Conservation (phyloP, 2,797 vertebrate genomes). For the Pangasius larnaudii region DNA sequence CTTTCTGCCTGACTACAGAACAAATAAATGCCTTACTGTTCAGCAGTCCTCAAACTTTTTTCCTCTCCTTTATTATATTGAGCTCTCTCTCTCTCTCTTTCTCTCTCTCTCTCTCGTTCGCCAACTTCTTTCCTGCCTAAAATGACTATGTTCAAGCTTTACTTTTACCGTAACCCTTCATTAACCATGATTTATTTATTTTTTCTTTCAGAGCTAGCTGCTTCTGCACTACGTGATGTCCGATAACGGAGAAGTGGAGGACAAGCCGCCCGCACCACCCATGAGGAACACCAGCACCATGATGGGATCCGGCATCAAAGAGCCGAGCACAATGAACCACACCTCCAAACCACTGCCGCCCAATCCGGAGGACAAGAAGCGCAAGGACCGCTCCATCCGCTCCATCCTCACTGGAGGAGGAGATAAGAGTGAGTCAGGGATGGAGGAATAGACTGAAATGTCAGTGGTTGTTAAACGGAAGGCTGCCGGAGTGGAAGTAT, state of each 20-base stretch:
- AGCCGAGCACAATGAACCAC: constrained; percentile 84
- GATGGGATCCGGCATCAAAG: constrained; percentile 89
- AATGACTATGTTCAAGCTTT: neutral
- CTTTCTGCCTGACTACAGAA: neutral
- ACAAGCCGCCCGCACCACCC: constrained; percentile 94
- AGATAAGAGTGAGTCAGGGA: constrained; percentile 85
- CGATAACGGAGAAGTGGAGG: constrained; percentile 92
- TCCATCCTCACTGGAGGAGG: constrained; percentile 88
- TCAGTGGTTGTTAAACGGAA: neutral
- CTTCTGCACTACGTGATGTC: constrained; percentile 83
- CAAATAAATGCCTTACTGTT: neutral
- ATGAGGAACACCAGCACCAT: constrained; percentile 98
- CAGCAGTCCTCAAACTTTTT: neutral
- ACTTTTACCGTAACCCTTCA: neutral
- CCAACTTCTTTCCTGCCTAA: neutral
- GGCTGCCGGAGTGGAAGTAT: neutral
- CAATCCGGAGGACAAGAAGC: constrained; percentile 95
- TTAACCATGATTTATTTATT: neutral
- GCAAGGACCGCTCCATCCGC: constrained; percentile 89
- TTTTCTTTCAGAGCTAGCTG: constrained; percentile 43
- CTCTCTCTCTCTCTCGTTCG: neutral
- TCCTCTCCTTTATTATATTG: neutral
- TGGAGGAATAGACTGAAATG: neutral
- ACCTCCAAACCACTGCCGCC: constrained; percentile 94
- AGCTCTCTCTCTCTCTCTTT: neutral